phyloP scores from a whole-genome alignment of 2,888 invertebrate species.

The Ornithoptera priamus region DNA sequence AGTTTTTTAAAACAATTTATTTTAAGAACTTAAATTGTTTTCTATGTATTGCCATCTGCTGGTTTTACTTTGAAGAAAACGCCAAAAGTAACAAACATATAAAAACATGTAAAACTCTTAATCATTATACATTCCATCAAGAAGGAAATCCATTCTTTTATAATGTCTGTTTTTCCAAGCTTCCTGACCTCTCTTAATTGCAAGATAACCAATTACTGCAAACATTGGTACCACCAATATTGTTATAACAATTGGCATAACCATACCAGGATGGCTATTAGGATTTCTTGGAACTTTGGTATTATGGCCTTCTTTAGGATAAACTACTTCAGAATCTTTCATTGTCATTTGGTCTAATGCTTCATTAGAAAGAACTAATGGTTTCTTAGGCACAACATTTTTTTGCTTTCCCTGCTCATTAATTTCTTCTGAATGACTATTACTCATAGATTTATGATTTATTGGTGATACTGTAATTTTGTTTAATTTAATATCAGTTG shows the following conservation, averaged over 20 bases:
- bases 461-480: slow-evolving; percentile 20
- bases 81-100: too few species aligned
- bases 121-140: slow-evolving; percentile 94
- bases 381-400: slow-evolving; percentile 49
- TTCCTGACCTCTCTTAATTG: slow-evolving; percentile 86
- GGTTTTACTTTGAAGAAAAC: too few species aligned
- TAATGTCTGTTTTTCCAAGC: slow-evolving; percentile 93
- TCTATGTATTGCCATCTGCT: too few species aligned
- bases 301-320: slow-evolving; percentile 13
- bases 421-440: slow-evolving; percentile 24
- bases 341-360: slow-evolving; percentile 37
- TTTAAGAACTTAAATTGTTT: too few species aligned
- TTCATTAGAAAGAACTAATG: slow-evolving; percentile 53
- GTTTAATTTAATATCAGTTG: too few species aligned
- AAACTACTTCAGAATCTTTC: slow-evolving; percentile 8
- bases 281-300: slow-evolving; percentile 38
- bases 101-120: slow-evolving; percentile 46
- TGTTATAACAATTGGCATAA: slow-evolving; percentile 87
- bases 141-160: slow-evolving; percentile 91
- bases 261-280: slow-evolving; percentile 80
- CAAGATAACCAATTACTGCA: slow-evolving; percentile 83
- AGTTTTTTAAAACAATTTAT: too few species aligned
- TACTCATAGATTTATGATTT: slow-evolving; percentile 28
- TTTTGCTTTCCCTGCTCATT: slow-evolving; percentile 33
- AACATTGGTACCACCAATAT: slow-evolving; percentile 88